These are phyloP conservation scores for Sylvilagus bachmani DNA, from an alignment of 2,113 vertebrate genomes.

Conservation along the genomic window DNA sequence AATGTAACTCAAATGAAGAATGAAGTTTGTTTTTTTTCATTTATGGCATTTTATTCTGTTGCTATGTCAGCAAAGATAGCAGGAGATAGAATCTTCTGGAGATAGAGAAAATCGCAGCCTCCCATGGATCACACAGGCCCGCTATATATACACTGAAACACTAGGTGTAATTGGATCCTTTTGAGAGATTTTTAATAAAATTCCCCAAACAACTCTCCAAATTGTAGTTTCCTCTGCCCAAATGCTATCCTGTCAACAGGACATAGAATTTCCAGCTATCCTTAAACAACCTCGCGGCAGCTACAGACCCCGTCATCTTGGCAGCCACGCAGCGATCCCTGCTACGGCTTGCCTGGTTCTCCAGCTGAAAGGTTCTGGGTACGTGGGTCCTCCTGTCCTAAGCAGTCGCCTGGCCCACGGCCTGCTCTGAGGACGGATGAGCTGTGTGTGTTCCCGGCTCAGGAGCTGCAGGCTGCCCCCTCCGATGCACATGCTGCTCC, in stretches of 20 bases:
- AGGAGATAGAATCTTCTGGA: slow-evolving; percentile 64
- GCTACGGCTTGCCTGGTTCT: neutral
- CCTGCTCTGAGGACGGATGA: neutral
- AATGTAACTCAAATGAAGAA: neutral
- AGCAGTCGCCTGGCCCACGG: neutral
- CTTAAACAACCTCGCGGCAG: slow-evolving; percentile 64
- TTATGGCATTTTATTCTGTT: slow-evolving; percentile 57
- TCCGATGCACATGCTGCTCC: neutral
- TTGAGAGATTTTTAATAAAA: slow-evolving; percentile 75
- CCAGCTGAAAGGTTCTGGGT: neutral
- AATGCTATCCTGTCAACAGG: slow-evolving; percentile 60
- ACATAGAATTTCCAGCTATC: slow-evolving; percentile 53
- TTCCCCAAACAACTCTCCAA: slow-evolving; percentile 65
- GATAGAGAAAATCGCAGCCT: slow-evolving; percentile 21
- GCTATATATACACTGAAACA: slow-evolving; percentile 37
- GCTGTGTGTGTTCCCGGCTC: neutral
- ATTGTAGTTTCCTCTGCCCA: slow-evolving; percentile 67
- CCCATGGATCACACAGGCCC: neutral
- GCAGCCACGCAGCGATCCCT: neutral
- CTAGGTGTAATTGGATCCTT: slow-evolving; percentile 64
- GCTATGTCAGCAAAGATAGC: slow-evolving; percentile 40
- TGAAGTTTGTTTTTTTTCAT: neutral
- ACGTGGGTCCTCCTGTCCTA: neutral
- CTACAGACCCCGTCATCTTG: slow-evolving; percentile 54
- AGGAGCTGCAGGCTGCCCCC: neutral